Conservation (phyloP, 2,888 invertebrate species). For the Dorcus hopei region DNA sequence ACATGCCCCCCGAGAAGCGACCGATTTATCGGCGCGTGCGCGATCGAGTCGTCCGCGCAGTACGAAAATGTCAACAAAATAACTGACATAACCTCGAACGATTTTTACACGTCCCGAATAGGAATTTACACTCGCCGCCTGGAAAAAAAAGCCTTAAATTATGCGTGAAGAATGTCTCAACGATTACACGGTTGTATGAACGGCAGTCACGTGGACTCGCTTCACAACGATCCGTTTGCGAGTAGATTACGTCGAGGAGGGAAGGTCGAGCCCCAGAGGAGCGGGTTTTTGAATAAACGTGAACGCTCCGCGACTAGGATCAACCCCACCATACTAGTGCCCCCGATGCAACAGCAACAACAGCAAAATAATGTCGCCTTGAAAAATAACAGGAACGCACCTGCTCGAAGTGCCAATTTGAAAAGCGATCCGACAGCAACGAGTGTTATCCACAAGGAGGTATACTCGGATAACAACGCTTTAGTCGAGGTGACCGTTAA, state of each 20-base stretch:
- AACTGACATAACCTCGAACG: conserved; percentile 17
- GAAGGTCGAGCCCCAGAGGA: conserved; percentile 8
- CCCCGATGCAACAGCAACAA: not conserved
- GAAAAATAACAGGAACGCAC: not conserved
- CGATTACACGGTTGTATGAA: conserved; percentile 19
- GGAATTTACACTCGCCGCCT: too few relatives aligned
- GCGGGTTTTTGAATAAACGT: not conserved
- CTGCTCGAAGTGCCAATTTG: conserved; percentile 4
- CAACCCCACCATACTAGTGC: not conserved
- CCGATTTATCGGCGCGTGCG: conserved; percentile 8
- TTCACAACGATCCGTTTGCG: conserved; percentile 22
- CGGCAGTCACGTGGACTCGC: conserved; percentile 23
- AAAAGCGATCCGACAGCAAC: conserved; percentile 11
- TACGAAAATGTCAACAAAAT: conserved; percentile 19
- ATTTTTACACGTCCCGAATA: conserved; percentile 2
- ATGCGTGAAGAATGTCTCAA: conserved; percentile 24
- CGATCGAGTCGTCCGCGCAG: conserved; percentile 7
- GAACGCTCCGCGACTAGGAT: not conserved
- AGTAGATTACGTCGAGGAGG: conserved; percentile 14
- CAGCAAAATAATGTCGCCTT: conserved; percentile 1
- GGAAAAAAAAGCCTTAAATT: conserved; percentile 8
- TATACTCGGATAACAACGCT: conserved; percentile 28
- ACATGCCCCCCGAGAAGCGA: too few relatives aligned
- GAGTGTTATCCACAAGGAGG: conserved; percentile 22
- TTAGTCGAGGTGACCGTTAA: conserved; percentile 34